These are phyloP conservation scores for Nasonia giraulti DNA, from an alignment of 1,140 invertebrate species.

Conservation along the genomic window DNA sequence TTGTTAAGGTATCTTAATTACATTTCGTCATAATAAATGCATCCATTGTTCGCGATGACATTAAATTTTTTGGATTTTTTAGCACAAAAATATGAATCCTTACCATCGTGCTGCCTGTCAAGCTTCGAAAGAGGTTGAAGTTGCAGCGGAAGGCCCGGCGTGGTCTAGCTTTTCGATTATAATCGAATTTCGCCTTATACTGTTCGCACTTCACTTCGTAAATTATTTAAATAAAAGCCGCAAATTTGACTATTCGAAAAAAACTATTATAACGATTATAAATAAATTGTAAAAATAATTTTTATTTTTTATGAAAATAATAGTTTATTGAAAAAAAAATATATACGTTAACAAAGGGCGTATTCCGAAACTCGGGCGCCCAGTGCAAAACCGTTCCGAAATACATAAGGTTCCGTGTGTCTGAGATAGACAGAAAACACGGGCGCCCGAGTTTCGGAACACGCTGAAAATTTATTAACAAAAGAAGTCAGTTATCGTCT, in stretches of 20 bases:
- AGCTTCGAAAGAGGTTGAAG: conserved; percentile 29
- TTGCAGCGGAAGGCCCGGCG: background rate
- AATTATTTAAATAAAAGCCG: no score
- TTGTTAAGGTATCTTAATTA: background rate
- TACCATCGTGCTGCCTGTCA: conserved; percentile 41
- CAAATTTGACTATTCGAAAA: background rate
- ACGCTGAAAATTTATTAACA: no score
- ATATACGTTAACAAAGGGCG: no score
- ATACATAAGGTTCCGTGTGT: no score
- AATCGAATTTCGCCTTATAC: background rate
- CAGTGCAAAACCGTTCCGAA: no score
- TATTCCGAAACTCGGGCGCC: no score
- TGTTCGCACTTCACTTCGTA: no score
- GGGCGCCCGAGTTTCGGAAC: no score
- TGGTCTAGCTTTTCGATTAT: background rate
- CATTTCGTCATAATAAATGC: background rate
- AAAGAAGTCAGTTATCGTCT: background rate
- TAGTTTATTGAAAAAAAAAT: no score
- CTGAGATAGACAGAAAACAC: no score
- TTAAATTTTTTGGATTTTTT: conserved; percentile 31
- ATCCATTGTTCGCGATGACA: conserved; percentile 20
- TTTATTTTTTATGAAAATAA: background rate
- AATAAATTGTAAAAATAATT: background rate
- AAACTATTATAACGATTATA: background rate
- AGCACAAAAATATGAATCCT: conserved; percentile 2